Base-by-base conservation (phyloP, 1,140 invertebrate species). In the Bombus ignitus region DNA sequence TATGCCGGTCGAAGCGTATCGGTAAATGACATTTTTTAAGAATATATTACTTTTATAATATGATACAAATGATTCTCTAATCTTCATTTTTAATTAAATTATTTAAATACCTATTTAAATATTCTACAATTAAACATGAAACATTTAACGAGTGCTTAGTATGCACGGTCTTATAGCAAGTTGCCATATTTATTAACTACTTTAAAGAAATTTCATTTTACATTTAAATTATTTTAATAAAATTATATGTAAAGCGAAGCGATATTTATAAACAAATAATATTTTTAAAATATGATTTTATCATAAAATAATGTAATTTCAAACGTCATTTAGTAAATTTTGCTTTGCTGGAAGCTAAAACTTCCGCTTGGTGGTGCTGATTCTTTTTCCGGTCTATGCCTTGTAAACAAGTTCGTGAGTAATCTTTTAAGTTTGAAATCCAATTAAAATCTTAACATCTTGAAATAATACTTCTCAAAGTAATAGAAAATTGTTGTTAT, bases 381-480 rank as follows among this genome's bases (percentile, higher is more conserved):
- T 72, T 91, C 88, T 80, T 93, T 93, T 93, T 93, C 91, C 88
- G 85, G 77, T 89, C 57, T 86, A 75, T 76, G 37, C 83, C 70
- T 66, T 39, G 81, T 87, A 78, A 81, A 90, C 75, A 88, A 91
- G 53, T 81, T 83, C 90, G 93, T 93, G 80, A 93, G 89, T 81
- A 79, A 53, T 79, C 74, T 91, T 80, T 76, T 22, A 22, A 35
- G 10, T 86, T 66, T 87, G 32, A 66, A 83, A 93, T 93, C 92
- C 68, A 22, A 0, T 8, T 22, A 18, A 66, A 71, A 28, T 44
- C 13, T 78, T 32, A 22, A 65, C 86, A 90, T 90, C 89, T 25
- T 39, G 8, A 44, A 75, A 39, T 59, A 81, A 59, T 57, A 28
- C 1, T 22, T 71, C 2, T 1, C 28, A 8, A 57, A 71, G 28